Evolutionary conservation across 2,797 vertebrate species (phyloP), one percentile per base, ranked within the genome.

Genomic region (Cyclura pinguis): DNA sequence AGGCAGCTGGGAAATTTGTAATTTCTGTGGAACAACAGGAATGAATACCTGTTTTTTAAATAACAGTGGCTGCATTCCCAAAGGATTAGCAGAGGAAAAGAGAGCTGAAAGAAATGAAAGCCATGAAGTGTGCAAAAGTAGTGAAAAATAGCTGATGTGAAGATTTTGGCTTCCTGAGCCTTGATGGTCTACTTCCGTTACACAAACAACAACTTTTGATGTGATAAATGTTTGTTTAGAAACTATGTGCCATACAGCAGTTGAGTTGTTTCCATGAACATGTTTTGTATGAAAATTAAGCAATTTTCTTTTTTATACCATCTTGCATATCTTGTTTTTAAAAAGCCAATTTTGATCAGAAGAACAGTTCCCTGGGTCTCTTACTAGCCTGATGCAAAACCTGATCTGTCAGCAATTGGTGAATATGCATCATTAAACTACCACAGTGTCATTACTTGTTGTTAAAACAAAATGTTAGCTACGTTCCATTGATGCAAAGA

Each of bases 1-100:
- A 91, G 85, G 86, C 88, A 92, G 92, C 82, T 91, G 3, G 72
- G 32, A 85, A 84, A 72, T 81, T 89, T 84, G 86, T 90, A 87
- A 22, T 83, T 93, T 55, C 57, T 52, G 64, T 91, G 80, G 84
- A 95, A 93, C 74, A 67, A 1, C 74, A 89, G 77, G 85, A 62
- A 18, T 91, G 87, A 92, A 80, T 91, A 92, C 14, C 1, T 93
- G 55, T 87, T 59, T 85, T 42, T 42, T 80, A 69, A 73, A n/a
- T 72, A 85, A 86, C 64, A 81, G 81, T 24, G 50, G n/a, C 52
- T 80, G 85, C 87, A 77, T 91, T 92, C 86, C 83, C 87, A 69
- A 57, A 93, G 84, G 18, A 88, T 92, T 93, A 90, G 6, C 59
- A 35, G 3, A 57, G 9, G 32, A 91, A 82, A 59, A 73, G 9